Base-by-base conservation (phyloP, 2,888 invertebrate species). In the Eristalis tenax region DNA sequence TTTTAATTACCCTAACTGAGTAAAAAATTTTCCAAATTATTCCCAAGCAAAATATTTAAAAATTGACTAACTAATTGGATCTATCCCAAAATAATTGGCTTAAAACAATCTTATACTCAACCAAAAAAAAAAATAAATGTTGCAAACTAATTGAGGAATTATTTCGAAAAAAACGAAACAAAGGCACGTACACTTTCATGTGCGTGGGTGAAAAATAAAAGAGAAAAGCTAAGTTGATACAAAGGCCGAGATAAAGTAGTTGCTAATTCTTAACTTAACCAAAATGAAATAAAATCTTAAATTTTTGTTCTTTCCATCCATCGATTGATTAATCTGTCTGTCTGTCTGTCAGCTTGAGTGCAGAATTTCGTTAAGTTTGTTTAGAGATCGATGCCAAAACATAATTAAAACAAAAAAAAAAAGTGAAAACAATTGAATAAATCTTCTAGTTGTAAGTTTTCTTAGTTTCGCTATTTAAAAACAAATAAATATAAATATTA, bases 1-100 rank as follows among this genome's bases (percentile, higher is more conserved):
- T 89, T 88, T 88, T 89, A 75, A 89, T 88, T 88, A 88, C 83
- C 86, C 83, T 86, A 83, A 86, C 82, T 86, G 83, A 86, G 35
- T 26, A 59, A 26, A 26, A 13, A 15, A 26, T 59, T 59, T 59
- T 59, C 26, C 26, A 59, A 77, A 77, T 70, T 78, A 78, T 63
- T 81, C 66, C 57, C 59, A 57, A 28, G 59, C 22, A 26, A 75
- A 76, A 65, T 26, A 22, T 11, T 11, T 50, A 70, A 56, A 69
- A 35, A 66, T 18, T n/a, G 18, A 18, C 18, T 50, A 18, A 18
- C 18, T 18, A 50, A 75, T 78, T 83, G 73, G 83, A 73, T 15
- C 40, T 43, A 56, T 38, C 68, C 73, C 50, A 23, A 71, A 61
- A 59, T 32, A 65, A 82, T 86, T 82, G 86, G 82, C 83, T 86